A percentile compares a stretch with the other conserved stretches of the same genome.
Evolutionary conservation across 35 echinoderm and acorn worm species (phyloP).

Genomic region (Stichopus chloronotus): DNA sequence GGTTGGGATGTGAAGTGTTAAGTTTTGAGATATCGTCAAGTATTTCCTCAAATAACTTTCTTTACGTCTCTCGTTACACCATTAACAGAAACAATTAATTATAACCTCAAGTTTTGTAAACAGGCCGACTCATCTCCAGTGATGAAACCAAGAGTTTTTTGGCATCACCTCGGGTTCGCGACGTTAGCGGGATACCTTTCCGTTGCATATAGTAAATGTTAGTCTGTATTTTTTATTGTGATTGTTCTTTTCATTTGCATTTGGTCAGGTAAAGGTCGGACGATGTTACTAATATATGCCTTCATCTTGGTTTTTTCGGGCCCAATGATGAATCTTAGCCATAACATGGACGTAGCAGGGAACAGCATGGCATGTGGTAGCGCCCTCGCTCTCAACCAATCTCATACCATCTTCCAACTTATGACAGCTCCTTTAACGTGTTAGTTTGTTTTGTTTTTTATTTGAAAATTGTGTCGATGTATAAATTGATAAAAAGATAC

Average conservation of each 20-base stretch:
- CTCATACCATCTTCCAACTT: slow-evolving; percentile 72
- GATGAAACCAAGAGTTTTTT: too few species aligned
- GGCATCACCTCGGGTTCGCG: too few species aligned
- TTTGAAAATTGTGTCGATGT: background rate
- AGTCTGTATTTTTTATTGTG: background rate
- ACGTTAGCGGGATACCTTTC: too few species aligned
- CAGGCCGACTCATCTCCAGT: too few species aligned
- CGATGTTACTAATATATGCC: slow-evolving; percentile 86
- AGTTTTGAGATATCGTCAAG: too few species aligned
- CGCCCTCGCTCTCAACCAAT: slow-evolving; percentile 85
- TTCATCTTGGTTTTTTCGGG: slow-evolving; percentile 84
- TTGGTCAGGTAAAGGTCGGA: slow-evolving; percentile 79
- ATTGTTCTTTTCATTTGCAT: background rate
- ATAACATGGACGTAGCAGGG: slow-evolving; percentile 87
- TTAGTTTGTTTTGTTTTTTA: slow-evolving; percentile 32
- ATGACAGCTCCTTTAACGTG: slow-evolving; percentile 83
- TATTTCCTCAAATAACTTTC: too few species aligned
- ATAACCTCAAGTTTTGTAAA: too few species aligned
- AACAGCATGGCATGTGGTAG: slow-evolving; percentile 80
- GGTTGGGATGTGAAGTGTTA: too few species aligned
- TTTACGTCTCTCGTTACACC: too few species aligned
- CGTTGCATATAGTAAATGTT: background rate
- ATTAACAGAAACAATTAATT: too few species aligned
- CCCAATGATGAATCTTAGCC: slow-evolving; percentile 81
- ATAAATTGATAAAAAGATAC: too few species aligned